Percentiles rank a stretch among this genome's conserved stretches.
These are phyloP conservation scores for Thymelicus acteon DNA, from an alignment of 2,888 invertebrate genomes.

Conservation along the genomic window DNA sequence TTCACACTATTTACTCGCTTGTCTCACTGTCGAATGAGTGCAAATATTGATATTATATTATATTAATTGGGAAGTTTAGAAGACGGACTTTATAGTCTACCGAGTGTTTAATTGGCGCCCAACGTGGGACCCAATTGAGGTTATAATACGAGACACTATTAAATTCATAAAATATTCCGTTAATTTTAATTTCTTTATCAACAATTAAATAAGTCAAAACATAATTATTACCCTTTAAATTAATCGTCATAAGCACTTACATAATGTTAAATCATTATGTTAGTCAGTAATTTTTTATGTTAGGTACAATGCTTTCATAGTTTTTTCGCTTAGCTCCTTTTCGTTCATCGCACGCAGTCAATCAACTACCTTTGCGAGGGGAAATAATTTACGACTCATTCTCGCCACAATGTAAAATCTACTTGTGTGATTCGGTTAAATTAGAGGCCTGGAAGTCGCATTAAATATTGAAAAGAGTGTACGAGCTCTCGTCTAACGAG, in stretches of 20 bases:
- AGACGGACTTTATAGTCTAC: no score
- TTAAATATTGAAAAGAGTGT: conserved; percentile 30
- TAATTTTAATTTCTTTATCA: no score
- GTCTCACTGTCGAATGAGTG: conserved; percentile 11
- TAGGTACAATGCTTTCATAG: no score
- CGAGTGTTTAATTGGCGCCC: background rate
- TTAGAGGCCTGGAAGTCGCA: conserved; percentile 44
- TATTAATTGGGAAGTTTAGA: no score
- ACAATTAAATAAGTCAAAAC: no score
- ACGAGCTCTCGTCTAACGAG: conserved; percentile 8
- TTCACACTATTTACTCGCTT: conserved; percentile 74
- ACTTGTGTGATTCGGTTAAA: conserved; percentile 52
- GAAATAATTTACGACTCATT: conserved; percentile 73
- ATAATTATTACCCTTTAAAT: no score
- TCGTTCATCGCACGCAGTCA: background rate
- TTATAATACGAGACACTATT: background rate
- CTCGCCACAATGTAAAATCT: conserved; percentile 46
- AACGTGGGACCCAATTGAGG: background rate
- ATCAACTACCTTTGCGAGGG: conserved; percentile 40
- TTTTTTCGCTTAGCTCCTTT: background rate
- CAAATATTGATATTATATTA: background rate
- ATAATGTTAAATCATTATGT: no score
- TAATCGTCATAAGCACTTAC: no score
- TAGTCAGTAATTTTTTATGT: no score
- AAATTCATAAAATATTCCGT: no score